Base-by-base conservation (phyloP, 1,140 invertebrate genomes). In the Venturia canescens region DNA sequence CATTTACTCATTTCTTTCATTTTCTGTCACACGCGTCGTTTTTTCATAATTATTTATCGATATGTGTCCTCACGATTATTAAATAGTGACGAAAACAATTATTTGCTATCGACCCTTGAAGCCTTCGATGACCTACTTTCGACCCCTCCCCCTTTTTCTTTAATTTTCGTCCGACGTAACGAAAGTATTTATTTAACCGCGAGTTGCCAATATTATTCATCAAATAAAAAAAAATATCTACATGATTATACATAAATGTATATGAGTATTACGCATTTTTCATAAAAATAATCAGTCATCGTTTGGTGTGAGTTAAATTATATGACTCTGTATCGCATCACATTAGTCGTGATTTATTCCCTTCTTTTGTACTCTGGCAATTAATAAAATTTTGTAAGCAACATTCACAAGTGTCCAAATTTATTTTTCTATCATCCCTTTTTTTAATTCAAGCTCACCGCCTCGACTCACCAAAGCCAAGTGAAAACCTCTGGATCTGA, bases 321-420 rank as follows among this genome's bases (percentile, higher is more conserved):
- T 80, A 83, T 87, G 83, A 81, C 48, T 82, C 85, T 88, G 85
- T 90, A 88, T 18, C 78, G 79, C 81, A 86, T 87, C 86, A 84
- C 87, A 87, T 86, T 87, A 82, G 53, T 84, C 84, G 85, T 86
- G 84, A 87, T 83, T 87, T 80, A 60, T 77, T 44, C 74, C 38
- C 34, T 50, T 83, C 84, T 89, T 90, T 90, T 90, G 86, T 90
- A 90, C 87, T 89, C 85, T 89, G 86, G 84, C 86, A 89, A 87
- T 87, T 78, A 88, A 88, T 86, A 90, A 90, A 90, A 88, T 90
- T 90, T 90, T 90, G 82, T 90, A 89, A 86, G 84, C 87, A 87
- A 88, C 27, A 85, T 78, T 3, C 31, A 6, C 11, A 72, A 60
- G 5, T 78, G 26, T 79, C 5, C 21, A 1, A 3, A n/a, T 7